phyloP scores from a whole-genome alignment of 2,888 invertebrate genomes.

The Ennomos erosarius region DNA sequence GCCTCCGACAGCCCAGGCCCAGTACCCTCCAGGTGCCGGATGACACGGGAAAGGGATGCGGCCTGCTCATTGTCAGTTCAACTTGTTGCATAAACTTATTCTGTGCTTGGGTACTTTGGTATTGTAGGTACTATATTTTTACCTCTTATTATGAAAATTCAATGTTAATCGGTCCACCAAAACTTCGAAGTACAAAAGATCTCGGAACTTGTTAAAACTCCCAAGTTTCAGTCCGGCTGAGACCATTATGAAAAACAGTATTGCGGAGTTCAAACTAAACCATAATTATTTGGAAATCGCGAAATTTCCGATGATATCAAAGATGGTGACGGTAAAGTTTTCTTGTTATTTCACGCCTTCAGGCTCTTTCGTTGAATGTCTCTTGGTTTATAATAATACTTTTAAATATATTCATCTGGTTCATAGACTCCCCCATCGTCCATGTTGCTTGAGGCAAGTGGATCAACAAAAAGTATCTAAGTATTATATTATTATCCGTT shows the following conservation, averaged over 20 bases:
- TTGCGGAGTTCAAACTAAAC: conserved; percentile 8
- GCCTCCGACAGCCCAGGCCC: no score
- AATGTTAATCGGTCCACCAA: conserved; percentile 10
- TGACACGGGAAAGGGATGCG: no score
- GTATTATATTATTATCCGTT: no score
- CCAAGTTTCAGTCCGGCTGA: conserved; percentile 16
- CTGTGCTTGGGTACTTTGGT: no score
- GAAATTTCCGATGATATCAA: conserved; percentile 31
- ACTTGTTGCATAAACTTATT: no score
- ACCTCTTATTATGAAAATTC: not conserved
- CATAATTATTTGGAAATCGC: conserved; percentile 33
- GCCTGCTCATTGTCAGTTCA: no score
- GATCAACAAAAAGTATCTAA: no score
- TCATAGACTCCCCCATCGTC: no score
- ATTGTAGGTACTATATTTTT: no score
- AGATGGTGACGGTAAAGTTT: conserved; percentile 17
- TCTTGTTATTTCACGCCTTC: conserved; percentile 28
- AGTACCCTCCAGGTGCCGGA: no score
- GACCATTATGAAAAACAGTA: conserved; percentile 23
- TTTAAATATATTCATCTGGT: no score
- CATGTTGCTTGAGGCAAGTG: no score
- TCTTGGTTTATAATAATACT: conserved; percentile 13
- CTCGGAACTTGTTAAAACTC: conserved; percentile 27
- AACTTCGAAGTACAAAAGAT: conserved; percentile 12
- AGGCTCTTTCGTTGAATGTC: conserved; percentile 12